Base-by-base conservation (phyloP, 1,140 invertebrate genomes). In the Platyscapa corneri region DNA sequence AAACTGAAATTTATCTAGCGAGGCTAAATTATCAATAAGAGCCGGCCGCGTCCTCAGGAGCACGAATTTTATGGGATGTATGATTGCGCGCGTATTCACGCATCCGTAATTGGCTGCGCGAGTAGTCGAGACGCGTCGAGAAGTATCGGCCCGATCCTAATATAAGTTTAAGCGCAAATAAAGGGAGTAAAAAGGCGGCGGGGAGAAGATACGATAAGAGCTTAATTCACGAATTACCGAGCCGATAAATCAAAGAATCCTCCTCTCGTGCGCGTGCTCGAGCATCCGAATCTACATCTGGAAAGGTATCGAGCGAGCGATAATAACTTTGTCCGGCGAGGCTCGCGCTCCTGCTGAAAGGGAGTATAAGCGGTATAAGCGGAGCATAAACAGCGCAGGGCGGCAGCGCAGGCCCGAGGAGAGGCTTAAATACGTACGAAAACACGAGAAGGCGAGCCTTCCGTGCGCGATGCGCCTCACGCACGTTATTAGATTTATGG, bases 401-500 rank as follows among this genome's bases (percentile, higher is more conserved):
- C n/a, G n/a, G n/a, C n/a, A n/a, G n/a, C n/a, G n/a, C n/a, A n/a
- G n/a, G n/a, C n/a, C n/a, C n/a, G n/a, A n/a, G n/a, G n/a, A 32
- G 16, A 70, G 42, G 18, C 39, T 27, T 34, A 84, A 49, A 77
- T 84, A 49, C n/a, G 39, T 60, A 65, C 30, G 65, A 60, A 65
- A 64, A 3, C 7, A 30, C 20, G 32, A 34, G 18, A 30, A 18
- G 65, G 3, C 5, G 23, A 72, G 30, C 39, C 6, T 14, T 49
- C 27, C 5, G 32, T 14, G 65, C n/a, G 77, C 23, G n/a, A 49
- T 46, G 42, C 79, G 23, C 30, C 49, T 82, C 84, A 77, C 84
- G 84, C 74, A 77, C 72, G 78, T 86, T 81, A 81, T 80, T 86
- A 84, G 85, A 86, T 86, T 86, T 86, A 86, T 83, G 85, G 80